Conservation (phyloP, 2,113 vertebrate genomes). For the Butorides virescens region DNA sequence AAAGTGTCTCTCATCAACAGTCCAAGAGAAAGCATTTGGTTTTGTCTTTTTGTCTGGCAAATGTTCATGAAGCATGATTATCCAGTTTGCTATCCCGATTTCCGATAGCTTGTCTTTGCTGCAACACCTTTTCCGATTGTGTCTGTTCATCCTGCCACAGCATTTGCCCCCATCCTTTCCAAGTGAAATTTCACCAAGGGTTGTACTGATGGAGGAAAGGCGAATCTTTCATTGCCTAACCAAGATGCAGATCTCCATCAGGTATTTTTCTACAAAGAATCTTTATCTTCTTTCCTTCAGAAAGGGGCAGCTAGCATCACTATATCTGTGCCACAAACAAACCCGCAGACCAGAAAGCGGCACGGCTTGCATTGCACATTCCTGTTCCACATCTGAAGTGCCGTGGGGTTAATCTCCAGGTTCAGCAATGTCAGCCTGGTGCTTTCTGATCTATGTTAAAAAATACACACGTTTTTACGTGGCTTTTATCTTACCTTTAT, state of each 20-base stretch:
- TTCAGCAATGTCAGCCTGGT: neutral
- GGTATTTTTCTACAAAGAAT: neutral
- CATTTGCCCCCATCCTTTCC: neutral
- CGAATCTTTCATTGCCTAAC: neutral
- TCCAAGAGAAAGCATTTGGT: neutral
- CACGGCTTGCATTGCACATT: neutral
- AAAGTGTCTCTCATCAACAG: neutral
- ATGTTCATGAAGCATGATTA: neutral
- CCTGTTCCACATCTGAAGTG: neutral
- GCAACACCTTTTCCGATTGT: neutral
- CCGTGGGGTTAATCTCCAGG: neutral
- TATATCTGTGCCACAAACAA: neutral
- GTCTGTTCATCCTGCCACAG: neutral
- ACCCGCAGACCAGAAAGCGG: neutral
- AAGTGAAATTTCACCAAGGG: neutral
- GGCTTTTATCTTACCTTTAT: neutral
- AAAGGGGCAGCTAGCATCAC: neutral
- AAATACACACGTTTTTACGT: neutral
- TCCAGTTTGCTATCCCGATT: neutral
- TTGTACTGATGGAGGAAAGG: neutral
- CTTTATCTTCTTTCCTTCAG: neutral
- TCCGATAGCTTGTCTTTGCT: neutral
- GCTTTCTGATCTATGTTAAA: neutral
- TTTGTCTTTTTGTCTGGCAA: neutral
- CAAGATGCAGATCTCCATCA: neutral